Evolutionary conservation across 2,888 invertebrate species (phyloP).

Genomic region (Ophion ellenae): DNA sequence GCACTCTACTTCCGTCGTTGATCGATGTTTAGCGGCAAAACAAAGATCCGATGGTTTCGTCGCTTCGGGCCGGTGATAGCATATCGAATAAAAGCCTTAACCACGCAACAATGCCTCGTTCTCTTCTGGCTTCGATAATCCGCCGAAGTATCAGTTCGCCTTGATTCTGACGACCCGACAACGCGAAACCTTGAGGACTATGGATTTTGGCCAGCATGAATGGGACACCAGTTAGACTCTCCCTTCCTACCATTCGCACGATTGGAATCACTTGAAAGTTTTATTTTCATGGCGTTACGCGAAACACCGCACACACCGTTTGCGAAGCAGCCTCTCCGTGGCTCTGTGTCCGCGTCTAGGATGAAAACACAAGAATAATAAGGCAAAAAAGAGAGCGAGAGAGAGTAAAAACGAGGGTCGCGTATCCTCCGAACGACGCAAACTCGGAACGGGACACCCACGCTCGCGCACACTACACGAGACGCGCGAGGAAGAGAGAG

Average conservation of each 20-base stretch:
- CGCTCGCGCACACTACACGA: conserved; percentile 28
- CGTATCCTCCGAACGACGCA: conserved; percentile 37
- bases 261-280: neutral
- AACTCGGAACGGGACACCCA: conserved; percentile 46
- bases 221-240: conserved; percentile 27
- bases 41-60: conserved; percentile 21
- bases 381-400: neutral
- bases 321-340: neutral
- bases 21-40: conserved; percentile 14
- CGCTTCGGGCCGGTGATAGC: conserved; percentile 43
- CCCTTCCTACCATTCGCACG: conserved; percentile 25
- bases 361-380: conserved; percentile 5
- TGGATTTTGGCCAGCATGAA: conserved; percentile 31
- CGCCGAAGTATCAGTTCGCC: conserved; percentile 9
- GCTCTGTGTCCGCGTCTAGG: conserved; percentile 5
- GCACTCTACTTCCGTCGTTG: neutral
- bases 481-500: conserved; percentile 1
- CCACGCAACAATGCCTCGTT: conserved; percentile 27
- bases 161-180: neutral
- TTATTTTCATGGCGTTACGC: conserved; percentile 21
- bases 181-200: conserved; percentile 17
- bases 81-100: conserved; percentile 40
- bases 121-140: conserved; percentile 1
- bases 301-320: conserved; percentile 13
- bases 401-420: conserved; percentile 28